Base-by-base conservation (phyloP, 2,888 invertebrate species). In the Euplagia quadripunctaria region DNA sequence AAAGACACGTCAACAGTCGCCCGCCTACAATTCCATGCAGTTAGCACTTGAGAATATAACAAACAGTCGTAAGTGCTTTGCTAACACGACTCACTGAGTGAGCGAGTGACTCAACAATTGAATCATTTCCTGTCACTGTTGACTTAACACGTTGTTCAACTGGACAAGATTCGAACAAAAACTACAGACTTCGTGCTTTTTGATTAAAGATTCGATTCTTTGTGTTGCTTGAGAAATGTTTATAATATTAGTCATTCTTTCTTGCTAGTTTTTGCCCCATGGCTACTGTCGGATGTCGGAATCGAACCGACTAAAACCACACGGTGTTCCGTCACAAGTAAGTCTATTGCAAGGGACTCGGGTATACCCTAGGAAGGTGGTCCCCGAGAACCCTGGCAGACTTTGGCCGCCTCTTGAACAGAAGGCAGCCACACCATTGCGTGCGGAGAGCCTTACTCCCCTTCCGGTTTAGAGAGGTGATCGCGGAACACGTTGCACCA, bases 61-160 rank as follows among this genome's bases (percentile, higher is more conserved):
- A 88, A 88, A 89, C 83, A 89, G 70, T 71, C 77, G 75, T 81
- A 77, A 86, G 85, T 86, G 85, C 79, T 83, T 64, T 70, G 71
- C 74, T 55, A 87, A 88, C 76, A 86, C 42, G 70, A 70, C 42
- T 70, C 52, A 64, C 63, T 70, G 70, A 69, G 49, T 52, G 70
- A 70, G 65, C 58, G 46, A 76, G 66, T 75, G 86, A 79, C 69
- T 76, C 70, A 77, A 73, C 68, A 61, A 65, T 71, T 64, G 55
- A 73, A 58, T 71, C 77, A 74, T 70, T 82, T 84, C 82, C 79
- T 78, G 81, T 72, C 71, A 63, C 17, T 79, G 76, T 79, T 80
- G 82, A 46, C 76, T 46, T 69, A 72, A 64, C 16, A 65, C 64
- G 20, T 65, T 65, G 20, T 73, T 70, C 41, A 61, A 68, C 43